Evolutionary conservation across 2,797 vertebrate species (phyloP).

Genomic region (Mycteria americana): DNA sequence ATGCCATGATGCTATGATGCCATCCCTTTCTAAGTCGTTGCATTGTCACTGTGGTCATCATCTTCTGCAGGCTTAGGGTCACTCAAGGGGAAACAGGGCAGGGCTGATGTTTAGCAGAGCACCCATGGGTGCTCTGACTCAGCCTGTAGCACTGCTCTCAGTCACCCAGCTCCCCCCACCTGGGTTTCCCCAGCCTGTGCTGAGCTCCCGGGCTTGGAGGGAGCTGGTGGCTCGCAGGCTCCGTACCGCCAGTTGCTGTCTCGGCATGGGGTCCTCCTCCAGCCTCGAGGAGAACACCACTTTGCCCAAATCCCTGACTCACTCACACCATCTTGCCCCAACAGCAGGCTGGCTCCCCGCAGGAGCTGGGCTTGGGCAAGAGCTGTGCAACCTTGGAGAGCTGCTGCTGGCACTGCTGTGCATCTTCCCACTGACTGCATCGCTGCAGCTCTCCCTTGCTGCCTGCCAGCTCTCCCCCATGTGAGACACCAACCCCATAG

Average conservation of each 20-base stretch:
- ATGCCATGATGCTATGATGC: rapidly evolving
- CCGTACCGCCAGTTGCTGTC: rapidly evolving
- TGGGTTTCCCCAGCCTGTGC: background rate
- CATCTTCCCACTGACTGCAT: rapidly evolving
- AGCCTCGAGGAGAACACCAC: rapidly evolving
- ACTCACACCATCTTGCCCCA: background rate
- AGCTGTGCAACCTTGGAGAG: background rate
- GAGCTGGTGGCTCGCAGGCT: rapidly evolving
- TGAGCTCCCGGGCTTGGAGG: background rate
- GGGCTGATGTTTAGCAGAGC: background rate
- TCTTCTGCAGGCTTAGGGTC: background rate
- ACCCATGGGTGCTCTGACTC: background rate
- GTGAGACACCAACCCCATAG: background rate
- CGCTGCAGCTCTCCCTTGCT: background rate
- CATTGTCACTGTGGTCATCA: too few relatives aligned
- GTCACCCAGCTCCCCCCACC: background rate
- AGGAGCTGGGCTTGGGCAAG: background rate
- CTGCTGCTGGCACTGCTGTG: background rate
- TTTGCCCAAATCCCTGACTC: background rate
- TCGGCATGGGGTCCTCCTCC: background rate
- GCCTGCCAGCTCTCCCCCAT: background rate
- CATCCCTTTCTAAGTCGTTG: rapidly evolving
- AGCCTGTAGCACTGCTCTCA: rapidly evolving
- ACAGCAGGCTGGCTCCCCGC: background rate
- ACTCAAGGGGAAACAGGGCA: background rate